Percentiles rank a stretch among this genome's conserved stretches.
phyloP scores from a whole-genome alignment of 2,888 invertebrate genomes.

The Xestia c-nigrum region DNA sequence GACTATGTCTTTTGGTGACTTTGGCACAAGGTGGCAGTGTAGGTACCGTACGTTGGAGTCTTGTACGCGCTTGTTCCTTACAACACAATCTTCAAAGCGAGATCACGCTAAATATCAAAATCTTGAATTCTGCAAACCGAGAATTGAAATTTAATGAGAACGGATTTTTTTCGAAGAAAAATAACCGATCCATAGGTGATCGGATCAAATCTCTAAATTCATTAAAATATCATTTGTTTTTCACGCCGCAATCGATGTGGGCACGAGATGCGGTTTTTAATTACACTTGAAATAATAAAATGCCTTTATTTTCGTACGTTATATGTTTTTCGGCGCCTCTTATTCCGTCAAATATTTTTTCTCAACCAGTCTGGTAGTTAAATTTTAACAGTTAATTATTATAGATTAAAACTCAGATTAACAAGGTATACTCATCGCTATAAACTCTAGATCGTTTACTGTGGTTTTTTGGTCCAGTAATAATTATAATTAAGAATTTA shows the following conservation, averaged over 20 bases:
- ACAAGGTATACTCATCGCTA: slow-evolving; percentile 49
- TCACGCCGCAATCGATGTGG: neutral
- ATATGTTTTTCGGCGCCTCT: slow-evolving; percentile 39
- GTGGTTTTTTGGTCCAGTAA: slow-evolving; percentile 51
- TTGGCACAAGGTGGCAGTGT: too few relatives aligned
- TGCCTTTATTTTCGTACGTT: slow-evolving; percentile 33
- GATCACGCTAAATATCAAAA: neutral
- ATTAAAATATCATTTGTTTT: slow-evolving; percentile 16
- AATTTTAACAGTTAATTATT: slow-evolving; percentile 62
- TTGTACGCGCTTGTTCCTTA: too few relatives aligned
- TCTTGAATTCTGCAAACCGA: neutral
- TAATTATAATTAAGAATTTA: slow-evolving; percentile 54
- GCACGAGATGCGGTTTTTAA: slow-evolving; percentile 33
- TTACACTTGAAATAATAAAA: slow-evolving; percentile 40
- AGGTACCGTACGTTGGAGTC: too few relatives aligned
- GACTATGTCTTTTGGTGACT: too few relatives aligned
- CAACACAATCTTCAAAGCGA: too few relatives aligned
- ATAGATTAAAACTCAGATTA: slow-evolving; percentile 64
- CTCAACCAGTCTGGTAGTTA: slow-evolving; percentile 54
- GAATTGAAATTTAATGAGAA: neutral
- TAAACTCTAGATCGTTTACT: slow-evolving; percentile 58
- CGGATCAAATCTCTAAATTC: neutral
- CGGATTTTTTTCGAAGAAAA: neutral
- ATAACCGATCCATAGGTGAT: neutral
- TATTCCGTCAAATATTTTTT: slow-evolving; percentile 33